phyloP scores from a whole-genome alignment of 2,113 vertebrate genomes.

The Gymnogyps californianus region DNA sequence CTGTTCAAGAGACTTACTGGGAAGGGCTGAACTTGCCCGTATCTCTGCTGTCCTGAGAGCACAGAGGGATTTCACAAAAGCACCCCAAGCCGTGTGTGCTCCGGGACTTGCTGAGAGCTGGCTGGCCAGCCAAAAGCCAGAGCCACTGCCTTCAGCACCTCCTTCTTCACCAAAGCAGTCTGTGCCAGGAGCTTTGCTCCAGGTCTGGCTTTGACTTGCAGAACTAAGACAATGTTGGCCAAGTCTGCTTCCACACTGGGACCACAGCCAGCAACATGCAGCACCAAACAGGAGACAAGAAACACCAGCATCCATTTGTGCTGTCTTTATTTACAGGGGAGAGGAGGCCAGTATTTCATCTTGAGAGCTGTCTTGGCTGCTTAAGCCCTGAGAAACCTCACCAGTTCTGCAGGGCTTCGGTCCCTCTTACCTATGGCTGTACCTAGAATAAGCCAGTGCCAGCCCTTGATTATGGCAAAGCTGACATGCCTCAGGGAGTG shows the following conservation, averaged over 20 bases:
- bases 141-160: not conserved
- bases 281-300: not conserved
- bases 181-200: not conserved
- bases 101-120: not conserved
- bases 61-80: not conserved
- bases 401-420: not conserved
- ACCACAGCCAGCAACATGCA: not conserved
- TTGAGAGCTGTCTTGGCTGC: not conserved
- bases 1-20: not conserved
- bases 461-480: not conserved
- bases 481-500: fast-evolving
- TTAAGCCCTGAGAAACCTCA: not conserved
- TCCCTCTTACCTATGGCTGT: not conserved
- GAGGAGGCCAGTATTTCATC: not conserved
- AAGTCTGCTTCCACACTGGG: not conserved
- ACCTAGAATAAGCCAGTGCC: not conserved
- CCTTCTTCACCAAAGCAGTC: not conserved
- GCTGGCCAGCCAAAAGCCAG: not conserved
- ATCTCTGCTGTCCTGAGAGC: not conserved
- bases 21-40: not conserved
- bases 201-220: not conserved
- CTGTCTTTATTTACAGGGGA: slow-evolving; percentile 24
- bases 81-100: not conserved
- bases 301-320: not conserved
- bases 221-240: not conserved